Evolutionary conservation across 1,140 invertebrate species (phyloP).

Genomic region (Pseudomyrmex sp.): DNA sequence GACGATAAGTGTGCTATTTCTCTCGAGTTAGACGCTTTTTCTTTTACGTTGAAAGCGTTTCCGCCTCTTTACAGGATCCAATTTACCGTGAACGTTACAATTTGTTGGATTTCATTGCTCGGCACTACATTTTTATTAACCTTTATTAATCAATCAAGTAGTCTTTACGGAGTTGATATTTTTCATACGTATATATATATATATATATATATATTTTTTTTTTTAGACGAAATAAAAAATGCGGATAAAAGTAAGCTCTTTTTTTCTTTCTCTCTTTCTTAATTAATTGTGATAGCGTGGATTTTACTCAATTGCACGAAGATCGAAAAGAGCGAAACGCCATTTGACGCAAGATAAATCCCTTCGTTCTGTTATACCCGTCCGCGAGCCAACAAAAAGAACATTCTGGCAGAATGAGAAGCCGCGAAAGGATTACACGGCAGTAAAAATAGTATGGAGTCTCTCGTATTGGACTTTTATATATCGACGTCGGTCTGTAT

Average conservation of each 20-base stretch:
- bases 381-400: not conserved
- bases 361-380: conserved; percentile 1
- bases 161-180: not conserved
- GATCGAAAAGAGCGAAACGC: not conserved
- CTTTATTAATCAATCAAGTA: not conserved
- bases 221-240: not conserved
- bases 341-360: conserved; percentile 30
- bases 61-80: conserved; percentile 24
- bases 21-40: conserved; percentile 13
- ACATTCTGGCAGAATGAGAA: conserved; percentile 4
- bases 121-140: not conserved
- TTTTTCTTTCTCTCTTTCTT: too few relatives aligned
- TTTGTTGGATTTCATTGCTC: conserved; percentile 27
- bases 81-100: conserved; percentile 15
- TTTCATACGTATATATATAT: not conserved
- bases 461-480: conserved; percentile 40
- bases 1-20: conserved; percentile 56
- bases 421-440: conserved; percentile 30
- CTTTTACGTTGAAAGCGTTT: conserved; percentile 14
- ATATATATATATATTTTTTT: not conserved
- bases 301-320: conserved; percentile 5
- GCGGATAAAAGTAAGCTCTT: too few relatives aligned
- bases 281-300: not conserved
- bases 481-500: conserved; percentile 24
- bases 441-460: conserved; percentile 38